Conservation (phyloP, 2,113 vertebrate species). For the Pagrus major region DNA sequence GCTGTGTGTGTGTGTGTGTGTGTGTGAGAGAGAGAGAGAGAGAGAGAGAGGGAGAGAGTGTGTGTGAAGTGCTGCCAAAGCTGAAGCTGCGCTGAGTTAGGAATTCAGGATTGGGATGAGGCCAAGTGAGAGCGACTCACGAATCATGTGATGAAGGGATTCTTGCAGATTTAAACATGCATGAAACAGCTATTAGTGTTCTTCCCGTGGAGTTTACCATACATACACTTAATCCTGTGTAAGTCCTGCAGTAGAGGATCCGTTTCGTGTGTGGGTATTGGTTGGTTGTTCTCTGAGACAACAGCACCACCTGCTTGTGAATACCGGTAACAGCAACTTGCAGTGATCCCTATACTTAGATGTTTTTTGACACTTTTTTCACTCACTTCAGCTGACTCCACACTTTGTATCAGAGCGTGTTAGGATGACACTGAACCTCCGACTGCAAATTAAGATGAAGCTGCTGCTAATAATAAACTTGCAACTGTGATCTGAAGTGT, state of each 20-base stretch:
- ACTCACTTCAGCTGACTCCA: slow-evolving; percentile 46
- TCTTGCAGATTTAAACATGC: slow-evolving; percentile 18
- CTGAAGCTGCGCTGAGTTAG: slow-evolving; percentile 2
- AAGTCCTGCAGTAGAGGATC: background rate
- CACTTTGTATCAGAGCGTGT: slow-evolving; percentile 49
- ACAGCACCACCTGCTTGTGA: slow-evolving; percentile 60
- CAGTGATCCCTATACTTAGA: background rate
- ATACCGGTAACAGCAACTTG: background rate
- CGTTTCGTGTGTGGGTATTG: background rate
- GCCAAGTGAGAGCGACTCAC: slow-evolving; percentile 8
- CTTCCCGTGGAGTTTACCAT: slow-evolving; percentile 20
- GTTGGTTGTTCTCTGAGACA: slow-evolving; percentile 32
- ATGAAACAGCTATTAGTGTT: slow-evolving; percentile 1
- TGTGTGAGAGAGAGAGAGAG: too few relatives aligned
- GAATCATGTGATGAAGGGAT: background rate
- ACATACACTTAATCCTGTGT: slow-evolving; percentile 20
- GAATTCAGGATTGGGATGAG: slow-evolving; percentile 29
- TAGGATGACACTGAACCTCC: slow-evolving; percentile 31
- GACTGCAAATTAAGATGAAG: slow-evolving; percentile 33
- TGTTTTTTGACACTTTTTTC: slow-evolving; percentile 11
- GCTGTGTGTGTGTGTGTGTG: slow-evolving; percentile 4
- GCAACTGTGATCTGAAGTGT: background rate
- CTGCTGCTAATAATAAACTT: slow-evolving; percentile 33
- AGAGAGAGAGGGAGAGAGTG: too few relatives aligned
- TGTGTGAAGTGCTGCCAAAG: slow-evolving; percentile 44